These are phyloP conservation scores for Clunio marinus DNA, from an alignment of 2,888 invertebrate genomes.

Conservation along the genomic window DNA sequence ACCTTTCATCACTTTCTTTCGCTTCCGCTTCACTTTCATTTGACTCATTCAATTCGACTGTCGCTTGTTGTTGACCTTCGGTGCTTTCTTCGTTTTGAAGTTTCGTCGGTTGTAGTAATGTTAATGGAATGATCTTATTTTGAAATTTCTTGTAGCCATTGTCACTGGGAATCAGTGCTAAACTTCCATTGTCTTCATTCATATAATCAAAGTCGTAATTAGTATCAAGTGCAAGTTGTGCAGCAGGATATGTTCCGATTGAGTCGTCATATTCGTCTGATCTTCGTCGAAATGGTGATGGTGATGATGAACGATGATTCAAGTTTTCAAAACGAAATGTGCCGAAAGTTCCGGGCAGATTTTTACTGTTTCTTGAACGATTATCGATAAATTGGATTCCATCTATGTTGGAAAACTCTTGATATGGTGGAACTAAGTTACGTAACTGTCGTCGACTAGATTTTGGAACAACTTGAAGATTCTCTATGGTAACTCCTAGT, in stretches of 20 bases:
- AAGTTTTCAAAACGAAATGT: constrained; percentile 3
- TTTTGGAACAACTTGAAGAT: not conserved
- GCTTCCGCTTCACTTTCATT: constrained; percentile 10
- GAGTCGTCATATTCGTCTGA: constrained; percentile 34
- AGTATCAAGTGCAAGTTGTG: constrained; percentile 17
- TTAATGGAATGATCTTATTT: constrained; percentile 31
- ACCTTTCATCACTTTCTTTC: constrained; percentile 17
- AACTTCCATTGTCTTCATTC: constrained; percentile 2
- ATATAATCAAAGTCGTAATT: constrained; percentile 30
- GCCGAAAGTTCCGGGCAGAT: constrained; percentile 23
- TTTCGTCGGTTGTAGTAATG: not conserved
- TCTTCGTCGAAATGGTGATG: constrained; percentile 16
- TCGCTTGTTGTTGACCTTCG: not conserved
- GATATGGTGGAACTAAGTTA: constrained; percentile 50
- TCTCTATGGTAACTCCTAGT: constrained; percentile 39
- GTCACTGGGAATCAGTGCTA: not conserved
- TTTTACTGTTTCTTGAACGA: constrained; percentile 25
- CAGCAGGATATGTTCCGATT: constrained; percentile 32
- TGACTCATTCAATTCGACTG: not conserved
- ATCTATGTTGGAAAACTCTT: constrained; percentile 49
- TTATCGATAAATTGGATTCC: constrained; percentile 45
- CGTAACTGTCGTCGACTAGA: constrained; percentile 41
- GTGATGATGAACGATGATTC: constrained; percentile 12
- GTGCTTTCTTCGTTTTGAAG: not conserved
- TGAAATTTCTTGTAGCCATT: constrained; percentile 11